Percentiles rank a stretch among this genome's conserved stretches.
These are phyloP conservation scores for Platycheirus albimanus DNA, from an alignment of 2,888 invertebrate genomes.

Conservation along the genomic window DNA sequence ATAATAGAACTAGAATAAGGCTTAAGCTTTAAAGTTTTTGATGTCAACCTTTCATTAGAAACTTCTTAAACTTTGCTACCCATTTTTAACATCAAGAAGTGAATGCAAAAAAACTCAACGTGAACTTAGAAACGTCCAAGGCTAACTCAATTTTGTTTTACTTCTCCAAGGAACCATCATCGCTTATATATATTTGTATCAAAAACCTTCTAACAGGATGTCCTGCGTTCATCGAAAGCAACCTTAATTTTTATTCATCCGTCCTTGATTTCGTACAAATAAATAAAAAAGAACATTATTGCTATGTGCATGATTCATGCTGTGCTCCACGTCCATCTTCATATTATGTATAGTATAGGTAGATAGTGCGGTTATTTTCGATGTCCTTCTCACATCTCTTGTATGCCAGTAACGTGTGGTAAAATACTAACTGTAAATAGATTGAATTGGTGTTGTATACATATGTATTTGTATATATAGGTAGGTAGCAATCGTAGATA, in stretches of 20 bases:
- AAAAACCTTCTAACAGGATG: conserved; percentile 19
- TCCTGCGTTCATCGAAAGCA: conserved; percentile 42
- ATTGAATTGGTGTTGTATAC: background rate
- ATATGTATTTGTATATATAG: background rate
- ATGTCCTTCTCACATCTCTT: conserved; percentile 34
- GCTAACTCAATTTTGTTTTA: no score
- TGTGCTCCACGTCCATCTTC: conserved; percentile 34
- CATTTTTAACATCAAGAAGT: no score
- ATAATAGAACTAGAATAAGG: no score
- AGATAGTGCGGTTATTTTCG: conserved; percentile 42
- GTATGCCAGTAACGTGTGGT: background rate
- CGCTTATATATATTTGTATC: no score
- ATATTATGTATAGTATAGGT: conserved; percentile 2
- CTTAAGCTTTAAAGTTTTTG: no score
- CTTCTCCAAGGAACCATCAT: no score
- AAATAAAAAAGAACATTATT: background rate
- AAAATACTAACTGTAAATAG: conserved; percentile 5
- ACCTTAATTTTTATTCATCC: conserved; percentile 56
- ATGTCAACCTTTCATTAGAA: no score
- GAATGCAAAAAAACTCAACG: no score
- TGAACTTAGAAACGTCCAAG: no score
- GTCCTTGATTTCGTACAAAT: conserved; percentile 54
- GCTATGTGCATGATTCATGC: background rate
- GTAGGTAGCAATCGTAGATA: no score
- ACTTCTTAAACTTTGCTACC: no score